Evolutionary conservation across 30 jellyfish, hydroid and myxozoan species (phyloP).

Genomic region (Aurelia aurita): DNA sequence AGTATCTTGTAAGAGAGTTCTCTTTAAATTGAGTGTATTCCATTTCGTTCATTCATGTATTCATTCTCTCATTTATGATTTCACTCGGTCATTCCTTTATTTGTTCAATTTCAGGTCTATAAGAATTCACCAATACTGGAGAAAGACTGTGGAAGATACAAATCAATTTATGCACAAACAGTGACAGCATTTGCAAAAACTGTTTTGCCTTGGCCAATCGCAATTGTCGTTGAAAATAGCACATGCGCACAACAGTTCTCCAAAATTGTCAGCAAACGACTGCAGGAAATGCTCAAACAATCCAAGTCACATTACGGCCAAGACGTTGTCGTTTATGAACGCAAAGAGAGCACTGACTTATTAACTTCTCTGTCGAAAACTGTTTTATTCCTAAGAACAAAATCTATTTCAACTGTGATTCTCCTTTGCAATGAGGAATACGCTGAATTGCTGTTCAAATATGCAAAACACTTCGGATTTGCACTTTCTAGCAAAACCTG

Average conservation of each 20-base stretch:
- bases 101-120: background rate
- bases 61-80: too few species aligned
- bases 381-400: background rate
- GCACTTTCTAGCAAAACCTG: background rate
- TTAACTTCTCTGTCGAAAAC: background rate
- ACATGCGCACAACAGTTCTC: slow-evolving; percentile 4
- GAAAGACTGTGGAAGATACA: slow-evolving; percentile 7
- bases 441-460: slow-evolving; percentile 2
- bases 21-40: too few species aligned
- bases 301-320: background rate
- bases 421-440: background rate
- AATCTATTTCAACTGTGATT: background rate
- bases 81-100: too few species aligned
- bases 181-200: background rate
- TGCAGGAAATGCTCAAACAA: background rate
- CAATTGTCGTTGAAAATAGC: background rate
- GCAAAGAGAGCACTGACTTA: background rate
- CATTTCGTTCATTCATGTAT: too few species aligned
- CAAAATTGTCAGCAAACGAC: background rate
- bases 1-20: too few species aligned
- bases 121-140: background rate
- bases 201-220: slow-evolving; percentile 14
- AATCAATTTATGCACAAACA: background rate
- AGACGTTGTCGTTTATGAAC: background rate
- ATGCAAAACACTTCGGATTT: background rate